Evolutionary conservation across 2,797 vertebrate species (phyloP), one percentile per base, ranked within the genome.

Genomic region (Mormyrops boulengeri): DNA sequence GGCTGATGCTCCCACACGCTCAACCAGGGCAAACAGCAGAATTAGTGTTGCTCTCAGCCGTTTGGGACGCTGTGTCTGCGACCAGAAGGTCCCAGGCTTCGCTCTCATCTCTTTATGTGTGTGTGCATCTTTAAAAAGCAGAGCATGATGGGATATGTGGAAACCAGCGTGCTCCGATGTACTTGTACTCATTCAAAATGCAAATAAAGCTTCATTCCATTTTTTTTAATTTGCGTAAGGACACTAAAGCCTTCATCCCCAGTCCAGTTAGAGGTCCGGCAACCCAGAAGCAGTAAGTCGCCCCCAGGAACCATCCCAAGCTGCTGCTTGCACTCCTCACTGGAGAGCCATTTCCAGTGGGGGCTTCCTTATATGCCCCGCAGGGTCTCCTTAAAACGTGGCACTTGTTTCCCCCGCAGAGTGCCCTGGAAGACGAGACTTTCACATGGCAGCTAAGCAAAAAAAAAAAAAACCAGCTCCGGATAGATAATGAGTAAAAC

Each of bases 401-500:
- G 8, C 41, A n/a, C 57, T 69, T 62, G 88, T 44, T 22, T 22
- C 50, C 30, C n/a, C 60, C n/a, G 0, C 34, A 38, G 26, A 14
- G 30, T 77, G 50, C 66, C 84, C 89, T 41, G 87, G 73, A 49
- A 60, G 62, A 89, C 4, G 3, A 53, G 84, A 87, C 62, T 87
- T 22, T 84, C 17, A 50, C 34, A 22, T 19, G 19, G 47, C 30
- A 52, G 14, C 47, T 8, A 3, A 62, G 22, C 57, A 57, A n/a
- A 57, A n/a, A 17, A 55, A 57, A 60, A 26, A n/a, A 44, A 9
- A 49, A 50, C 60, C 26, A 26, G 19, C n/a, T n/a, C 14, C 49
- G 9, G 26, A 73, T 17, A 88, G 88, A 69, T 91, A 91, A 92
- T 90, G 89, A 88, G 85, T 69, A 90, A 90, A 91, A 87, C 92